These are phyloP conservation scores for Drosophila santomea DNA, from an alignment of 1,140 invertebrate species.

Conservation along the genomic window DNA sequence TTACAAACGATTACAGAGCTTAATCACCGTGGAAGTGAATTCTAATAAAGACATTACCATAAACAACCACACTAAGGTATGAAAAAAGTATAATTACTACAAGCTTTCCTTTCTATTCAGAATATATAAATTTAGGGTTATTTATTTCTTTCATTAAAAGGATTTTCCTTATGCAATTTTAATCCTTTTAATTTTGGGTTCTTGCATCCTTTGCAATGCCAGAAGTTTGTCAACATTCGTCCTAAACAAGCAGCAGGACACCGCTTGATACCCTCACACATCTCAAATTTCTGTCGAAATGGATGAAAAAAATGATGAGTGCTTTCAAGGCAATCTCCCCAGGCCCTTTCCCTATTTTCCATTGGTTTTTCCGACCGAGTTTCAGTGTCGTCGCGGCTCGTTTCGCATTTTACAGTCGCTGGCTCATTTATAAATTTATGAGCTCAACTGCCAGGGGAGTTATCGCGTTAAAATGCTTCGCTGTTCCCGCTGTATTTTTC, in stretches of 20 bases:
- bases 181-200: neutral
- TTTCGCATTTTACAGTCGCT: slow-evolving; percentile 79
- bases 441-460: slow-evolving; percentile 81
- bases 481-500: slow-evolving; percentile 18
- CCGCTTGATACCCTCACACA: slow-evolving; percentile 34
- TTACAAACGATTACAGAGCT: too few species aligned
- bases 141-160: too few species aligned
- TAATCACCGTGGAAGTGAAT: too few species aligned
- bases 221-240: slow-evolving; percentile 13
- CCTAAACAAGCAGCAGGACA: slow-evolving; percentile 24
- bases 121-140: too few species aligned
- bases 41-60: too few species aligned
- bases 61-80: too few species aligned
- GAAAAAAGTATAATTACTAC: too few species aligned
- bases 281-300: slow-evolving; percentile 40
- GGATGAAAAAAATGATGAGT: slow-evolving; percentile 62
- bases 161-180: neutral
- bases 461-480: slow-evolving; percentile 79
- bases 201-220: neutral
- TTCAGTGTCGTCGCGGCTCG: slow-evolving; percentile 72
- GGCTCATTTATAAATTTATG: slow-evolving; percentile 83
- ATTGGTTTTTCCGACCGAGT: slow-evolving; percentile 33
- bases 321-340: slow-evolving; percentile 61
- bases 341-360: slow-evolving; percentile 24
- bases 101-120: neutral